phyloP scores from a whole-genome alignment of 1,140 invertebrate species.

The Catajapyx aquilonaris region DNA sequence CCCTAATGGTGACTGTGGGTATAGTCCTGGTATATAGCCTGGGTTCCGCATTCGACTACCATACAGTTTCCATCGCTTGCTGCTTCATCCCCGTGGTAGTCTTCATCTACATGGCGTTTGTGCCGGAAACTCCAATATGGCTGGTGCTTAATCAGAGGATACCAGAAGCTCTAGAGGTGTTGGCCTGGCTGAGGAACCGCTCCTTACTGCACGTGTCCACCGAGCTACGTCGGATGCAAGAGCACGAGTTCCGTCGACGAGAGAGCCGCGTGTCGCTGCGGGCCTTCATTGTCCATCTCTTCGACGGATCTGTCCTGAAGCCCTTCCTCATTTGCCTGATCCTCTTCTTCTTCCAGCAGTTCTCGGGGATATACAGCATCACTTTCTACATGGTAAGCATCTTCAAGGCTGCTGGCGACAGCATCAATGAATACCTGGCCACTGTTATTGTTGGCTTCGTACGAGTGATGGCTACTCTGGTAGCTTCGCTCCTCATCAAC shows the following conservation, averaged over 20 bases:
- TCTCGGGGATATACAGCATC: constrained; percentile 41
- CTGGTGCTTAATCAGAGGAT: background rate
- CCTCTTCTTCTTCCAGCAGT: constrained; percentile 36
- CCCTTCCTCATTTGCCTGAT: constrained; percentile 34
- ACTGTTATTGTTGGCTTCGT: constrained; percentile 44
- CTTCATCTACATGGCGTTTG: background rate
- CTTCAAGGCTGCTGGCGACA: constrained; percentile 19
- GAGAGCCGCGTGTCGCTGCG: background rate
- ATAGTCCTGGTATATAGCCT: background rate
- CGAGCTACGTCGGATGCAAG: background rate
- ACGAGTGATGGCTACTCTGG: constrained; percentile 33
- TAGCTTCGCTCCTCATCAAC: constrained; percentile 33
- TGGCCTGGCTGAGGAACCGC: background rate
- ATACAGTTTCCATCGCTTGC: background rate
- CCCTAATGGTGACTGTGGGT: background rate
- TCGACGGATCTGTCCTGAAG: constrained; percentile 21
- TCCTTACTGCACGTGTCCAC: background rate
- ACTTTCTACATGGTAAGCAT: constrained; percentile 48
- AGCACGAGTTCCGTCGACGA: background rate
- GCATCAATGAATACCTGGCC: constrained; percentile 30
- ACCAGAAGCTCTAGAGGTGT: background rate
- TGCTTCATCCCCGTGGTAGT: background rate
- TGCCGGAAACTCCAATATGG: background rate
- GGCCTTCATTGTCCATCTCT: background rate
- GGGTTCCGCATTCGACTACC: background rate